Evolutionary conservation across 2,888 invertebrate genomes (phyloP), one percentile per base, ranked within the genome.

Genomic region (Ceriagrion tenellum): DNA sequence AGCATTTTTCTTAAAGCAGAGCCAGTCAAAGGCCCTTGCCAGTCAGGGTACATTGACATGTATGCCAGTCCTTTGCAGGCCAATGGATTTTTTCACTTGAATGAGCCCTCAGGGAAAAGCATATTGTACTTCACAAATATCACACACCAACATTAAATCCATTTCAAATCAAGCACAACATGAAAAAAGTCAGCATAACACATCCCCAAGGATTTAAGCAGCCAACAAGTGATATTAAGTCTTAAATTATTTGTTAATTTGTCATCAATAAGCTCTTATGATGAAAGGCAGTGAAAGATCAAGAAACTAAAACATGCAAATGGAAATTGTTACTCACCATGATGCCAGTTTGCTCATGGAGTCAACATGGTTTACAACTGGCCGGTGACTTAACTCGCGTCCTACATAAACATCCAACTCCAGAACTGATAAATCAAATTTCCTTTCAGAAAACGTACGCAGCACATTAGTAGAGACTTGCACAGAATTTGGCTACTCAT

Each of bases 241-340:
- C 13, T 16, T 4, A 8, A 81, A 81, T 13, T 35, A 81, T 1
- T 81, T 13, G 35, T 81, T 81, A 35, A 81, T 81, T 81, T 26
- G 69, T 69, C 16, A 26, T 81, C 26, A 35, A 26, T 81, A 35
- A 81, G 81, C 35, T 81, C 30, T 35, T 81, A 35, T 35, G 18
- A 35, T 35, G 16, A 81, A 35, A 81, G 26, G 35, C 81, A 81
- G 13, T 35, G n/a, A 35, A 81, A 30, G 74, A 30, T 26, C 74
- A 81, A 30, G 74, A 81, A n/a, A 20, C 16, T 35, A 81, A 81
- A 81, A 8, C 81, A 81, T 81, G 81, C 81, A 81, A 81, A 69
- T 69, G 69, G 69, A 69, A n/a, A 20, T 81, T 81, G 13, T n/a
- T 81, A 81, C 81, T 81, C 35, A 81, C 81, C 81, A 81, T 35